A percentile compares a stretch with the other conserved stretches of the same genome.
Conservation (phyloP, 23 tunicate genomes). For the Trididemnum nubilum region DNA sequence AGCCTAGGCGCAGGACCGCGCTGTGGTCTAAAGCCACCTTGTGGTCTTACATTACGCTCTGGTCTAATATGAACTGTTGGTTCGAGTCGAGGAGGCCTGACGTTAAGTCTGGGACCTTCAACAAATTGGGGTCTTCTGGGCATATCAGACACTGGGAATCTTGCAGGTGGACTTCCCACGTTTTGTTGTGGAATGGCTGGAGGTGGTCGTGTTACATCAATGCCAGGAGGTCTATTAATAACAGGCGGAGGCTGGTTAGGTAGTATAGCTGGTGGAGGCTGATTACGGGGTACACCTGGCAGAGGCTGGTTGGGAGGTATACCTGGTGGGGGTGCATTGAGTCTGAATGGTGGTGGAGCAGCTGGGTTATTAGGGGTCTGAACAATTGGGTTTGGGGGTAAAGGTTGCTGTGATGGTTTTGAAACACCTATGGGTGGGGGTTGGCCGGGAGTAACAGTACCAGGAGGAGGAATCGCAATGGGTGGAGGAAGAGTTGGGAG, state of each 20-base stretch:
- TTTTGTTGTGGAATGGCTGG: too few relatives aligned
- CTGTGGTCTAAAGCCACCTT: too few relatives aligned
- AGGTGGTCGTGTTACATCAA: too few relatives aligned
- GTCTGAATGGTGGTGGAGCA: constrained; percentile 1
- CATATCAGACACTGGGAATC: too few relatives aligned
- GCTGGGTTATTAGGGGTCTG: not conserved
- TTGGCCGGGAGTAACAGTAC: not conserved
- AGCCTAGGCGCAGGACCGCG: too few relatives aligned
- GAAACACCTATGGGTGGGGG: not conserved
- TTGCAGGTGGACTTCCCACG: too few relatives aligned
- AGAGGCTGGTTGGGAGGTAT: not conserved
- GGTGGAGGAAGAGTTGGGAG: constrained; percentile 2
- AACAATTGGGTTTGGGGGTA: not conserved
- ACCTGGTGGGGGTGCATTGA: constrained; percentile 18
- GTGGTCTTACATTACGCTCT: not conserved
- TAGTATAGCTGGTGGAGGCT: not conserved
- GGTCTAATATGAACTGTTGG: constrained; percentile 21
- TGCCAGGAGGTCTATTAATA: too few relatives aligned
- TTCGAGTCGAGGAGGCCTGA: not conserved
- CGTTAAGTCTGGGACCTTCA: not conserved
- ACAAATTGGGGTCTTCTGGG: not conserved
- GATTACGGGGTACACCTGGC: not conserved
- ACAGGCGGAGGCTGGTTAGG: constrained; percentile 7
- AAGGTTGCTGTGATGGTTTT: not conserved
- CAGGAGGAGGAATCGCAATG: not conserved